Conservation (phyloP, 2,113 vertebrate species). For the Eubucco bourcierii region DNA sequence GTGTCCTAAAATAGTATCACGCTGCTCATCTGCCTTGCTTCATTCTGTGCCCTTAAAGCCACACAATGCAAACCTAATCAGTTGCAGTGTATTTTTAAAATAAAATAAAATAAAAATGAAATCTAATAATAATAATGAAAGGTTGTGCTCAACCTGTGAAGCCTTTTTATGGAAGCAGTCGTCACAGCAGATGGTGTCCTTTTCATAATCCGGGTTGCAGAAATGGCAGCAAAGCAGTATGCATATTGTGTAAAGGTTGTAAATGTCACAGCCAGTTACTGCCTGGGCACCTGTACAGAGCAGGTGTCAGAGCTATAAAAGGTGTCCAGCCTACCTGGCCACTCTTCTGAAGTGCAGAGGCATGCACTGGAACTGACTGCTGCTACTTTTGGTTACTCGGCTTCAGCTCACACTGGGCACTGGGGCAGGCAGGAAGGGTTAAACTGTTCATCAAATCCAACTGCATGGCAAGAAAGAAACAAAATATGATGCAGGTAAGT, state of each 20-base stretch:
- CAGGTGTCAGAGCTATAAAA: background rate
- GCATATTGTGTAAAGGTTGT: slow-evolving; percentile 49
- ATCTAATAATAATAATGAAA: too few species aligned
- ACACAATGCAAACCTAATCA: background rate
- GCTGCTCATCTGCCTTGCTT: background rate
- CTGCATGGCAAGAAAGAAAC: background rate
- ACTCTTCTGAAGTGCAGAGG: background rate
- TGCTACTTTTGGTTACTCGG: background rate
- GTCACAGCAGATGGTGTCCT: slow-evolving; percentile 66
- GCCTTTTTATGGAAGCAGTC: slow-evolving; percentile 21
- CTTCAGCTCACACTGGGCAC: background rate
- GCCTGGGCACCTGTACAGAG: slow-evolving; percentile 42
- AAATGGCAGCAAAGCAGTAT: slow-evolving; percentile 25
- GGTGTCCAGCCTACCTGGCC: background rate
- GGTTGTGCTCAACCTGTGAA: background rate
- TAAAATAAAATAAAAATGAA: background rate
- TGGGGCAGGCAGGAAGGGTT: background rate
- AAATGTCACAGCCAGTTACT: slow-evolving; percentile 62
- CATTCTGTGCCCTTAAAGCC: background rate
- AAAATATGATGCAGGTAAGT: background rate
- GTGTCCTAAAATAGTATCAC: background rate
- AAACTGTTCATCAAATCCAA: background rate
- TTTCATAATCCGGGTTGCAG: slow-evolving; percentile 3
- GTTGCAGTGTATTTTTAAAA: background rate
- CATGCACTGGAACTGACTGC: background rate